Base-by-base conservation (phyloP, 2,113 vertebrate genomes). In the Sturnus vulgaris region DNA sequence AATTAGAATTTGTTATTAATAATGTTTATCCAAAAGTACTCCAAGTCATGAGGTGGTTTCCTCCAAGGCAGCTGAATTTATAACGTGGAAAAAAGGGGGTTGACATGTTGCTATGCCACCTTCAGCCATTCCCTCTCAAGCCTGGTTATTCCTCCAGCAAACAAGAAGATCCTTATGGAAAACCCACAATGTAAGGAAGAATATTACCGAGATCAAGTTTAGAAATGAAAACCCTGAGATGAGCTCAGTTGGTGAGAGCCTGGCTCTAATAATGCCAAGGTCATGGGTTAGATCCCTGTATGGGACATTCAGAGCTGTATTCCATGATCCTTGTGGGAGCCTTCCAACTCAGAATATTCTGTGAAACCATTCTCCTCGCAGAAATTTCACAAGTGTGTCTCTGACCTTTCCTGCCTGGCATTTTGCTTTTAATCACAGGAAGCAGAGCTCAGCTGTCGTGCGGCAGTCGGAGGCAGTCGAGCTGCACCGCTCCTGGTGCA, bases 1-100 rank as follows among this genome's bases (percentile, higher is more conserved):
- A 88, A 84, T 96, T 96, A 94, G 86, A 92, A 77, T 78, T 92
- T 76, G 65, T 87, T 94, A 93, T 95, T 95, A 94, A 86, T 93
- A 93, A 91, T 73, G 82, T 88, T 88, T 93, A 90, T 83, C 82
- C 83, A 84, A 60, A 90, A 90, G 83, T 64, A 69, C 40, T 88
- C 85, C 60, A 60, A 94, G 82, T 83, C 88, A 56, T 76, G 46
- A 82, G 86, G 93, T 76, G 92, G 79, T 96, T 96, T 96, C 86
- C 79, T 91, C 63, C 55, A 2, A 86, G 72, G 76, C 90, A 96
- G 84, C 2, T 71, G 69, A 92, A 95, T 97, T 96, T 95, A 92
- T 82, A 86, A 83, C 0, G 92, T 96, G 95, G 77, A 78, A 88
- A 64, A 92, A 95, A 56, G 35, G 44, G 47, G 13, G 15, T 65